A percentile compares a stretch with the other conserved stretches of the same genome.
phyloP scores from a whole-genome alignment of 2,888 invertebrate species.

The Spisula solida region DNA sequence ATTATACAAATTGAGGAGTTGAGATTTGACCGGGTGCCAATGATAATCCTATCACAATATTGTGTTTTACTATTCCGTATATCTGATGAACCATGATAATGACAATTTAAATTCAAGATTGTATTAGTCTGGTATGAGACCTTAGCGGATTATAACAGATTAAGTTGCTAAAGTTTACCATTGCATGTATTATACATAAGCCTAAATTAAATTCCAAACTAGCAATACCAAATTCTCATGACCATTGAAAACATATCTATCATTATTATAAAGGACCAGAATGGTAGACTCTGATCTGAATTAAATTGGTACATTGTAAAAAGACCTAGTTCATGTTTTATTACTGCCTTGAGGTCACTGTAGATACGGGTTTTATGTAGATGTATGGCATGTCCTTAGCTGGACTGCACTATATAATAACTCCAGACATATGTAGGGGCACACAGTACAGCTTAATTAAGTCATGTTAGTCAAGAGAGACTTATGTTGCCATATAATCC shows the following conservation, averaged over 20 bases:
- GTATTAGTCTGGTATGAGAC: slow-evolving; percentile 19
- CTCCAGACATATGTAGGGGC: too few species aligned
- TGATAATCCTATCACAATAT: slow-evolving; percentile 11
- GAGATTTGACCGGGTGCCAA: slow-evolving; percentile 13
- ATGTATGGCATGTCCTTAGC: too few species aligned
- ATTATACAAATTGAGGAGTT: background rate
- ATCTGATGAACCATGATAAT: slow-evolving; percentile 13
- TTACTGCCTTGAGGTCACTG: too few species aligned
- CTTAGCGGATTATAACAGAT: background rate
- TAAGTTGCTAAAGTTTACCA: background rate
- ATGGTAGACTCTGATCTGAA: background rate
- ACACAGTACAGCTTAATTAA: too few species aligned
- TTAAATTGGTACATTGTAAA: background rate
- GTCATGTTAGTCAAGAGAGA: too few species aligned
- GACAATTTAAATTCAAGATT: slow-evolving; percentile 4
- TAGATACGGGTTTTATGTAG: too few species aligned
- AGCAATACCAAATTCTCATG: background rate
- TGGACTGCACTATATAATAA: too few species aligned
- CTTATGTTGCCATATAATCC: too few species aligned
- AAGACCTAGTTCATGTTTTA: background rate
- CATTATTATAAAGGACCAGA: background rate
- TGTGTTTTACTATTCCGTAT: slow-evolving; percentile 8
- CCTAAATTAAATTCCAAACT: background rate
- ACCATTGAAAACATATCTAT: background rate
- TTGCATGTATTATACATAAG: slow-evolving; percentile 18